These are phyloP conservation scores for Siniperca knerii DNA, from an alignment of 2,113 vertebrate genomes.

Conservation along the genomic window DNA sequence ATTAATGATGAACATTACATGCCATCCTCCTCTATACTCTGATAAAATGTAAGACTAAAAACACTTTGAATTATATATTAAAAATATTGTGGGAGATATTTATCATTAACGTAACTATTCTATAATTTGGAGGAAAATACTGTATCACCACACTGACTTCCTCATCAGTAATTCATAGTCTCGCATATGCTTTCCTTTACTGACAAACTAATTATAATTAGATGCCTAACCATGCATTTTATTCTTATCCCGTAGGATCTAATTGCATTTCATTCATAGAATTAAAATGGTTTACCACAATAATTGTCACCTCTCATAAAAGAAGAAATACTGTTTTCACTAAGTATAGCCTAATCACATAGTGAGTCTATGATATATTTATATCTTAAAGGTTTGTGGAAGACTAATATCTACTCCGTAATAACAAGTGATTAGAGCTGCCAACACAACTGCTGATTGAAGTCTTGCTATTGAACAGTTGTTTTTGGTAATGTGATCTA, in stretches of 20 bases:
- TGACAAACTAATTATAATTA: slow-evolving; percentile 53
- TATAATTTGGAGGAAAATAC: slow-evolving; percentile 18
- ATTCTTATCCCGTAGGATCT: slow-evolving; percentile 45
- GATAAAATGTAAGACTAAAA: slow-evolving; percentile 27
- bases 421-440: slow-evolving; percentile 30
- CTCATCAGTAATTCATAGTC: slow-evolving; percentile 16
- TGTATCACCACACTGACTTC: slow-evolving; percentile 17
- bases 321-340: slow-evolving; percentile 15
- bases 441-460: slow-evolving; percentile 28
- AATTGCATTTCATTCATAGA: slow-evolving; percentile 53
- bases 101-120: background rate
- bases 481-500: slow-evolving; percentile 15
- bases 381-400: slow-evolving; percentile 13
- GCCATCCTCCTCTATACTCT: slow-evolving; percentile 15
- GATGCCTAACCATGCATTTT: slow-evolving; percentile 60
- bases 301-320: slow-evolving; percentile 33
- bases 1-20: slow-evolving; percentile 27
- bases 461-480: slow-evolving; percentile 43
- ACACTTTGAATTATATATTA: slow-evolving; percentile 31
- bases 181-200: slow-evolving; percentile 23
- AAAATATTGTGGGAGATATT: background rate
- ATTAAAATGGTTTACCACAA: slow-evolving; percentile 38
- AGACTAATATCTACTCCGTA: slow-evolving; percentile 9
- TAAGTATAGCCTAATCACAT: slow-evolving; percentile 17
- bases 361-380: slow-evolving; percentile 35